Percentiles rank a stretch among this genome's conserved stretches.
These are phyloP conservation scores for Argya squamiceps DNA, from an alignment of 2,797 vertebrate species.

Conservation along the genomic window DNA sequence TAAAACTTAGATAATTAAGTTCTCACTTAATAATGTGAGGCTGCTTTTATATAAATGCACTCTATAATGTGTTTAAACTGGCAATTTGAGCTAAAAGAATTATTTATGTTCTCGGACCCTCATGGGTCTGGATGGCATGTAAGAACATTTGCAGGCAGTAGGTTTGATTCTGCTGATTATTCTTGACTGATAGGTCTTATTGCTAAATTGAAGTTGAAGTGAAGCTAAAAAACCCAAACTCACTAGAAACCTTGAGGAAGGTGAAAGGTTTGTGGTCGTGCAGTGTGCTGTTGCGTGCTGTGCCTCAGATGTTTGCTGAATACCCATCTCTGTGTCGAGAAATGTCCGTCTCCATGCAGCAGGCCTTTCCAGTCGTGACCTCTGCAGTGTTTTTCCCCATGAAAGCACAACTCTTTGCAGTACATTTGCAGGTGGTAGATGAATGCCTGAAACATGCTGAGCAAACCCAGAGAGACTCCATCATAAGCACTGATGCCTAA, in stretches of 20 bases:
- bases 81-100: neutral
- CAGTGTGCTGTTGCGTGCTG: fast-evolving
- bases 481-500: fast-evolving
- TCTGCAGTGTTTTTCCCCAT: neutral
- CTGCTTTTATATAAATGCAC: neutral
- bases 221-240: neutral
- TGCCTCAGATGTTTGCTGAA: neutral
- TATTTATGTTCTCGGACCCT: neutral
- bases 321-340: neutral
- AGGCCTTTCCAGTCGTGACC: neutral
- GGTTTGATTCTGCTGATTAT: neutral
- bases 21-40: neutral
- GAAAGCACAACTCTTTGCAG: neutral
- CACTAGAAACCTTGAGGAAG: neutral
- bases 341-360: neutral
- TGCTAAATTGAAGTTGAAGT: neutral
- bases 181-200: neutral
- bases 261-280: neutral
- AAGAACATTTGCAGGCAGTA: neutral
- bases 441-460: neutral
- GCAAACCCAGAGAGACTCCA: neutral
- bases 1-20: neutral
- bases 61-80: neutral
- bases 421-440: neutral
- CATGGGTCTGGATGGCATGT: neutral